Percentiles rank a stretch among this genome's conserved stretches.
Evolutionary conservation across 2,113 vertebrate genomes (phyloP).

Genomic region (Eolophus roseicapilla): DNA sequence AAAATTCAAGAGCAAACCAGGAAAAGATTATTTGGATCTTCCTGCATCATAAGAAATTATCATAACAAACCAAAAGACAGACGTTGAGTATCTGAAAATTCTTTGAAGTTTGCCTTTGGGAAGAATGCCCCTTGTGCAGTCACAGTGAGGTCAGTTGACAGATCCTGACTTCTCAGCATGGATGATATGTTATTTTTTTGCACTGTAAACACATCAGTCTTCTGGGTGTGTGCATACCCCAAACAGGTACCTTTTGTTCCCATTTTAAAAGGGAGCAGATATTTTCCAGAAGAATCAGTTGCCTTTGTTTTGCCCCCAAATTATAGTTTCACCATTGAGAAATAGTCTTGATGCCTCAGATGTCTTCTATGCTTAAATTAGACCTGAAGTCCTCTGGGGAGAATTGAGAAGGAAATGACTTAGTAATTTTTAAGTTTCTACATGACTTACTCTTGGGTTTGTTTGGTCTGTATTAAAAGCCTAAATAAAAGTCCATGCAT

Average conservation of each 20-base stretch:
- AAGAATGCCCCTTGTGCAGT: neutral
- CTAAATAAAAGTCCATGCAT: neutral
- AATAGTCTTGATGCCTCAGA: neutral
- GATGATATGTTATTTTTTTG: neutral
- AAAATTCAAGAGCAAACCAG: neutral
- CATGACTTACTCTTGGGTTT: neutral
- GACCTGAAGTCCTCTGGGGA: neutral
- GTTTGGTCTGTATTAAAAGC: neutral
- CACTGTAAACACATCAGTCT: neutral
- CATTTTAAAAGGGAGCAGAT: neutral
- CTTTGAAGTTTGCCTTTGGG: neutral
- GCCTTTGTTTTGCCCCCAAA: neutral
- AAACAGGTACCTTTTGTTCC: neutral
- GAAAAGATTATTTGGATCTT: neutral
- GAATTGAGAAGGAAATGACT: neutral
- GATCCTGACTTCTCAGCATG: neutral
- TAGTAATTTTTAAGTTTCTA: neutral
- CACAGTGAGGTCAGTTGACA: neutral
- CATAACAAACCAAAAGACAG: neutral
- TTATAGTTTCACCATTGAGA: neutral
- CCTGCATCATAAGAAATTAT: neutral
- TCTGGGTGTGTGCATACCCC: neutral
- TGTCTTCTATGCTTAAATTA: neutral
- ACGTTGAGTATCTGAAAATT: neutral
- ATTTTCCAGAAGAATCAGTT: neutral